phyloP scores from a whole-genome alignment of 2,888 invertebrate species.

The Drosophila greeni region DNA sequence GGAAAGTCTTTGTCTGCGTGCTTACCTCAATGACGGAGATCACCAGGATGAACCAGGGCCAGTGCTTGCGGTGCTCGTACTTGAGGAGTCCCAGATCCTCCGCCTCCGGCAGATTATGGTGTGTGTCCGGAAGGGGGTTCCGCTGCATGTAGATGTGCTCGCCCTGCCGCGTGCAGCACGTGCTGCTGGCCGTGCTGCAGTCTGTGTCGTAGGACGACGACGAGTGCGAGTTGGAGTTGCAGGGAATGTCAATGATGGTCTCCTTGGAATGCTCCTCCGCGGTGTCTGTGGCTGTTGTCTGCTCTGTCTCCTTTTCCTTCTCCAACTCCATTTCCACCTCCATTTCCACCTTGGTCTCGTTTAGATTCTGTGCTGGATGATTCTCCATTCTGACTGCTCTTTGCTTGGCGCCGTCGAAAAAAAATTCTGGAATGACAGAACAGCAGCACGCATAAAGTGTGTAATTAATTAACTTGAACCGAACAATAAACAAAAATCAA shows the following conservation, averaged over 20 bases:
- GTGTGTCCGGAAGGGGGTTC: constrained; percentile 29
- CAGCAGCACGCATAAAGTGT: constrained; percentile 43
- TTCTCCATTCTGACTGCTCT: constrained; percentile 51
- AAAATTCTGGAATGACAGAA: constrained; percentile 37
- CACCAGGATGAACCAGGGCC: constrained; percentile 75
- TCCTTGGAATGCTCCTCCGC: constrained; percentile 25
- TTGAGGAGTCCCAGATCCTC: constrained; percentile 67
- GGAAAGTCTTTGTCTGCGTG: not conserved
- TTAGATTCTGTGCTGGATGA: constrained; percentile 47
- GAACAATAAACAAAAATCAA: constrained; percentile 69
- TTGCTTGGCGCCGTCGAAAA: constrained; percentile 44
- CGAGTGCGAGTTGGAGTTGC: constrained; percentile 26
- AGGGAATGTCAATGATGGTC: constrained; percentile 76
- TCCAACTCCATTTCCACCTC: constrained; percentile 28
- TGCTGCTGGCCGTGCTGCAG: constrained; percentile 75
- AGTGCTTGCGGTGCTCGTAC: constrained; percentile 70
- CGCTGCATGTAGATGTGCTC: constrained; percentile 76
- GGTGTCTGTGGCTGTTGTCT: not conserved
- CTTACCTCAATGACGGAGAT: constrained; percentile 77
- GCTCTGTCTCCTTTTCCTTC: not conserved
- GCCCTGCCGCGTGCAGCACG: constrained; percentile 75
- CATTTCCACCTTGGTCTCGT: constrained; percentile 57
- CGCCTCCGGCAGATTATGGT: constrained; percentile 30
- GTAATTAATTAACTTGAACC: constrained; percentile 64
- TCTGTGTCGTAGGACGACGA: constrained; percentile 75